Evolutionary conservation across 2,888 invertebrate genomes (phyloP).

Genomic region (Thumatha senex): DNA sequence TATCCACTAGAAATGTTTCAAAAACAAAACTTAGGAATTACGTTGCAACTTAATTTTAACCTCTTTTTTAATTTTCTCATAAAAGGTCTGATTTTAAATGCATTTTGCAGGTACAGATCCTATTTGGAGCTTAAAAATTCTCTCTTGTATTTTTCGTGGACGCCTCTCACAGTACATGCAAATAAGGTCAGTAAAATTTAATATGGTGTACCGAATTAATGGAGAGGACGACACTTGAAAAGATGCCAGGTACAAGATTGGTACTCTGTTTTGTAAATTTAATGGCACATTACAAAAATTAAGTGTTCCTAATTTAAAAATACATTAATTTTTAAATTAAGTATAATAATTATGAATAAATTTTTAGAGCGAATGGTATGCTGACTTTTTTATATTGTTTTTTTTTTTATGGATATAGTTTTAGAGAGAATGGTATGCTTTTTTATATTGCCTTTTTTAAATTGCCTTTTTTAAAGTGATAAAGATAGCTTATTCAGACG

Average conservation of each 20-base stretch:
- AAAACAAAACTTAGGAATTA: too few relatives aligned
- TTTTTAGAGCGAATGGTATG: too few relatives aligned
- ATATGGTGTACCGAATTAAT: conserved; percentile 42
- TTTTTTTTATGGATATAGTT: too few relatives aligned
- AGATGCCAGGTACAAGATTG: conserved; percentile 15
- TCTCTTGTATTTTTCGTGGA: conserved; percentile 28
- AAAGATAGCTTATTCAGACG: too few relatives aligned
- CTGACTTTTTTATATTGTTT: too few relatives aligned
- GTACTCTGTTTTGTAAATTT: conserved; percentile 31
- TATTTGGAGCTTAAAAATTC: conserved; percentile 34
- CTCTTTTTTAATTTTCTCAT: conserved; percentile 14
- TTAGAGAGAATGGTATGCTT: too few relatives aligned
- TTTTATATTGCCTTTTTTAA: too few relatives aligned
- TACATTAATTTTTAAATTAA: neutral
- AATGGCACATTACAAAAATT: conserved; percentile 15
- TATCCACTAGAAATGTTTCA: too few relatives aligned
- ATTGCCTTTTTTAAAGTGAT: too few relatives aligned
- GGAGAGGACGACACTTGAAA: conserved; percentile 21
- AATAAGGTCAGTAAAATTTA: conserved; percentile 43
- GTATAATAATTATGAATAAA: too few relatives aligned
- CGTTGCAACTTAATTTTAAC: too few relatives aligned
- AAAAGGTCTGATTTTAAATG: conserved; percentile 59
- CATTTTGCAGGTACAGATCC: conserved; percentile 58
- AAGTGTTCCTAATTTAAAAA: conserved; percentile 10
- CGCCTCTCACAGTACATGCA: conserved; percentile 32